Conservation (phyloP, 2,888 invertebrate genomes). For the Papilio demoleus region DNA sequence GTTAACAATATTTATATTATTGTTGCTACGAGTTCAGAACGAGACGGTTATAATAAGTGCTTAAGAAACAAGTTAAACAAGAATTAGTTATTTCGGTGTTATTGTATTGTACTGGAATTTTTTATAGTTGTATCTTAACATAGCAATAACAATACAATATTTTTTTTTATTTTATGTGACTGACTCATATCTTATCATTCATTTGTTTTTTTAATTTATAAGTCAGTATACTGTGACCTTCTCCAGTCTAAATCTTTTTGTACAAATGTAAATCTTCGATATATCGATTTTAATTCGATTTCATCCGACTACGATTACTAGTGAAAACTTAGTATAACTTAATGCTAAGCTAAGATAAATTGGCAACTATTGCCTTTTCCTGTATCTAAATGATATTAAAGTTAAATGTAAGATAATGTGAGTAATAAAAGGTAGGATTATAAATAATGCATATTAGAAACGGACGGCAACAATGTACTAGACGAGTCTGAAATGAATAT, state of each 20-base stretch:
- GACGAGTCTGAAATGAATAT: slow-evolving; percentile 25
- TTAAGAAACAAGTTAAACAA: slow-evolving; percentile 23
- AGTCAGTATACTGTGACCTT: no score
- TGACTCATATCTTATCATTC: no score
- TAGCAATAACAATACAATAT: not conserved
- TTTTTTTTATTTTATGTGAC: no score
- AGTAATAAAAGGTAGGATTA: slow-evolving; percentile 11
- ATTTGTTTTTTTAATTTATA: no score
- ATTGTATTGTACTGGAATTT: not conserved
- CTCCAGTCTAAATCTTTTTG: no score
- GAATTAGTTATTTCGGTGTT: slow-evolving; percentile 6
- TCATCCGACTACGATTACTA: no score
- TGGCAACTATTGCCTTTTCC: not conserved
- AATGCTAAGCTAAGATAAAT: not conserved
- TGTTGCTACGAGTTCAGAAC: slow-evolving; percentile 40
- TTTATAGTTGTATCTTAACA: not conserved
- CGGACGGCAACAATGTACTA: slow-evolving; percentile 35
- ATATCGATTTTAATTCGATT: no score
- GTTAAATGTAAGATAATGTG: slow-evolving; percentile 8
- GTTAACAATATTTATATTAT: slow-evolving; percentile 53
- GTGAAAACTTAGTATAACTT: not conserved
- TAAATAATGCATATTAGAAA: slow-evolving; percentile 33
- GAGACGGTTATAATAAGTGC: slow-evolving; percentile 17
- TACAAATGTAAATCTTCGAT: no score
- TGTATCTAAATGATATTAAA: not conserved